Evolutionary conservation across 2,888 invertebrate genomes (phyloP), one percentile per base, ranked within the genome.

Genomic region (Sipha maydis): DNA sequence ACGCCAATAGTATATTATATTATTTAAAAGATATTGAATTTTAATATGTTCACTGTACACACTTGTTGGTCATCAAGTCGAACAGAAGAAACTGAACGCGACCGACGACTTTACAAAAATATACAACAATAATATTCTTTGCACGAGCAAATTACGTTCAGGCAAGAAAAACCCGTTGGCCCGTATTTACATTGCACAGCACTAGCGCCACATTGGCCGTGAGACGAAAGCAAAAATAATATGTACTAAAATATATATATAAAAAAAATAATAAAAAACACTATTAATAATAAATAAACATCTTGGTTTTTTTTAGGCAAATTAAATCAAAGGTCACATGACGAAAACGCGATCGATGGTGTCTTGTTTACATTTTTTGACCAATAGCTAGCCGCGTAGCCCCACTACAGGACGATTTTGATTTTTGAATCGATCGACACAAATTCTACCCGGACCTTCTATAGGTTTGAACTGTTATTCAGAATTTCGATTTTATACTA

Each of bases 251-350:
- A 48, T 61, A 21, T 61, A 25, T 25, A 69, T 41, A 8, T 11
- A 38, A 54, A 54, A 48, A 69, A 28, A 28, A 34, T 25, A 25
- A 71, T n/a, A 34, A 34, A 76, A 84, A 76, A 61, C 34, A 76
- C 41, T 78, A 71, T 19, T 85, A 85, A 31, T 77, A 82, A 88
- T 88, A 88, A 86, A 88, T 76, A 88, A 82, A 88, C 88, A 82
- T 82, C 79, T 88, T 82, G 34, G 80, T 75, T 76, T 88, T 78
- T 69, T 88, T 80, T 67, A 67, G 75, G 82, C 88, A 61, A 88
- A 88, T 88, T 67, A 88, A 88, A 88, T 88, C 82, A 88, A 88
- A 88, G 88, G 88, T 88, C 88, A 88, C 88, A 88, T 82, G 88
- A 88, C 88, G 88, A 88, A 82, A 88, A 88, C 82, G 17, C 88